Percentiles rank a stretch among this genome's conserved stretches.
These are phyloP conservation scores for Meloidogyne hapla DNA, from an alignment of 1,140 invertebrate genomes.

Conservation along the genomic window DNA sequence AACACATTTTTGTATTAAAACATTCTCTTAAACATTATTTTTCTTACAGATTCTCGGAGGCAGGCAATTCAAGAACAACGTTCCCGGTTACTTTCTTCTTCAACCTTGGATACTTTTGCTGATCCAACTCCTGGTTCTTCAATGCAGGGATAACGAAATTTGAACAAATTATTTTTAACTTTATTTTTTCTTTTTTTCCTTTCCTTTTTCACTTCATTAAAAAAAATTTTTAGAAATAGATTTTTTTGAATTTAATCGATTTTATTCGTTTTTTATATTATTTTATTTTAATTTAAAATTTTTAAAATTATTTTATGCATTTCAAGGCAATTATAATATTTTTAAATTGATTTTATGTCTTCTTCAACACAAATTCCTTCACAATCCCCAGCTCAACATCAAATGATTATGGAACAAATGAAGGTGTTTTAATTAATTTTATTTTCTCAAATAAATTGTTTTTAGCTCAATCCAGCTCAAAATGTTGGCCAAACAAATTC, in stretches of 20 bases:
- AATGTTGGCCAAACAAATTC: not conserved
- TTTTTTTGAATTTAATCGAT: no score
- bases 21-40: no score
- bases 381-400: slow-evolving; percentile 5
- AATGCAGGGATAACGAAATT: not conserved
- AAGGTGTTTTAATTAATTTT: not conserved
- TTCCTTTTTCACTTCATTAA: not conserved
- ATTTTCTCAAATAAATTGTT: not conserved
- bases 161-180: not conserved
- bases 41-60: slow-evolving; percentile 38
- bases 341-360: not conserved
- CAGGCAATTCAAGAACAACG: slow-evolving; percentile 29
- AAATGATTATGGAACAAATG: not conserved
- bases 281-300: no score
- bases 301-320: no score
- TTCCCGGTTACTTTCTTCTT: slow-evolving; percentile 43
- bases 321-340: no score
- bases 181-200: not conserved
- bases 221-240: no score
- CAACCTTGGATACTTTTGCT: slow-evolving; percentile 29
- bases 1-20: no score
- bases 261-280: no score
- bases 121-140: slow-evolving; percentile 18
- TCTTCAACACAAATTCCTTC: not conserved
- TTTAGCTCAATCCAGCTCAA: not conserved